These are phyloP conservation scores for Baryphthengus martii DNA, from an alignment of 2,113 vertebrate genomes.

Conservation along the genomic window DNA sequence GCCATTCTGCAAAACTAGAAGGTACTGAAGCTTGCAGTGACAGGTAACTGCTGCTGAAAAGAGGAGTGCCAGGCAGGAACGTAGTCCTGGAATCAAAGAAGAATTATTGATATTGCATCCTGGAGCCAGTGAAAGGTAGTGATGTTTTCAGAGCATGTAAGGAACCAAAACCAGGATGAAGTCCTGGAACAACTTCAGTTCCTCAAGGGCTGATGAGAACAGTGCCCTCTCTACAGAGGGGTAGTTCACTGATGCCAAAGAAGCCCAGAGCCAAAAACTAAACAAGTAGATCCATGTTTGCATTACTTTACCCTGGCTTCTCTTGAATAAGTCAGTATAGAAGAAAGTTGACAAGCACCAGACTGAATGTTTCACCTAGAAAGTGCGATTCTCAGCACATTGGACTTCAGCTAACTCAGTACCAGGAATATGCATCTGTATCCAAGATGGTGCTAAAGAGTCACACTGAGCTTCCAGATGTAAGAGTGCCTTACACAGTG, in stretches of 20 bases:
- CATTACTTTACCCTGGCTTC: background rate
- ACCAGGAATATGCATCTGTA: background rate
- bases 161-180: background rate
- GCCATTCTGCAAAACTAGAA: background rate
- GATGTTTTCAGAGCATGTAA: background rate
- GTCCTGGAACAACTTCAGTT: background rate
- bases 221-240: background rate
- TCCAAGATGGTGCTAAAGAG: background rate
- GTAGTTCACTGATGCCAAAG: background rate
- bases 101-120: background rate
- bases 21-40: background rate
- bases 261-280: background rate
- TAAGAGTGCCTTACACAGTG: background rate
- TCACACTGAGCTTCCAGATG: background rate
- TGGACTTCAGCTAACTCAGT: background rate
- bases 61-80: background rate
- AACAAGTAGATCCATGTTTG: background rate
- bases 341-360: background rate
- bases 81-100: background rate
- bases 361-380: background rate
- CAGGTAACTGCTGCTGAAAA: background rate
- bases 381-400: background rate
- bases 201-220: background rate
- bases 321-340: background rate
- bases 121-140: background rate